Percentiles rank a stretch among this genome's conserved stretches.
These are phyloP conservation scores for Caenorhabditis doughertyi DNA, from an alignment of 2,888 invertebrate genomes.

Conservation along the genomic window DNA sequence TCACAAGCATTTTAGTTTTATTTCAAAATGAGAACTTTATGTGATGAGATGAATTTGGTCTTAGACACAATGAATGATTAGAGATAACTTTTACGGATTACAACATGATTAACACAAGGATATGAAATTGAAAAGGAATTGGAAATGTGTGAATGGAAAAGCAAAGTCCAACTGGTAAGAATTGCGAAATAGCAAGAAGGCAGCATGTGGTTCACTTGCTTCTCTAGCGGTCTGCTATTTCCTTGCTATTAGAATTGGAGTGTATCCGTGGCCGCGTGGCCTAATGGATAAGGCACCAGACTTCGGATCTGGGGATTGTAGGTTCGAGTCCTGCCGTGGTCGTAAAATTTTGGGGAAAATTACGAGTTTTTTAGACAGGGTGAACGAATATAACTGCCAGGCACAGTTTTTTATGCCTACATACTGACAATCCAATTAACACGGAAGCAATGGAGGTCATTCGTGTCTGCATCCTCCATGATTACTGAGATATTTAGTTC, in stretches of 20 bases:
- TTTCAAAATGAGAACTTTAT: too few species aligned
- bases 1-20: too few species aligned
- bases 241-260: neutral
- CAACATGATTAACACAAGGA: too few species aligned
- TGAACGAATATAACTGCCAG: neutral
- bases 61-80: too few species aligned
- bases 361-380: neutral
- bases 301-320: conserved; percentile 74
- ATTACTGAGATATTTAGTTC: neutral
- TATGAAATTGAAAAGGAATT: too few species aligned
- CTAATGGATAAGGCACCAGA: conserved; percentile 76
- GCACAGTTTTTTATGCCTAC: neutral
- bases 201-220: neutral
- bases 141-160: neutral
- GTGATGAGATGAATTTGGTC: too few species aligned
- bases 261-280: conserved; percentile 69
- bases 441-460: conserved; percentile 3
- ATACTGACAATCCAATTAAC: conserved; percentile 19
- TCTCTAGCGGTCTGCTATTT: neutral
- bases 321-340: conserved; percentile 74
- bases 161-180: neutral
- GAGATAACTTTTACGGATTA: too few species aligned
- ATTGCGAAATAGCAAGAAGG: neutral
- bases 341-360: conserved; percentile 48
- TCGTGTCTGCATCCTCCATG: neutral